Evolutionary conservation across 2,797 vertebrate genomes (phyloP).

Genomic region (Cossypha dichroa): DNA sequence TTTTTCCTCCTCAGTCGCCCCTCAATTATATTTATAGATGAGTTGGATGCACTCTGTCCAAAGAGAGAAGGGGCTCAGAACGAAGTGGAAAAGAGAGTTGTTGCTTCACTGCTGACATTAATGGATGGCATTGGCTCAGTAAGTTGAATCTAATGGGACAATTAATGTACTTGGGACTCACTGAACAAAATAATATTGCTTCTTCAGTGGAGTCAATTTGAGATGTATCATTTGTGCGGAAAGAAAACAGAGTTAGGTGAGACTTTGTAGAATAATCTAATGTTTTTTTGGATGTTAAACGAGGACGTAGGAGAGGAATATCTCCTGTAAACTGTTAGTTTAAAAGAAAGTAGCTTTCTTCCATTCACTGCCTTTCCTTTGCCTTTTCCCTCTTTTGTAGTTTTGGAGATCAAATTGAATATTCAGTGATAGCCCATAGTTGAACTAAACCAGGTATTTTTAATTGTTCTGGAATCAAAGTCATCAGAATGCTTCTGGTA

Average conservation of each 20-base stretch:
- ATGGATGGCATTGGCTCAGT: constrained; percentile 98
- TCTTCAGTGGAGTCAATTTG: neutral
- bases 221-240: neutral
- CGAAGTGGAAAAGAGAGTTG: constrained; percentile 95
- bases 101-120: constrained; percentile 91
- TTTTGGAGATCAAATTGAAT: neutral
- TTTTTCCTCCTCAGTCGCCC: constrained; percentile 76
- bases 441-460: neutral
- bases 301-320: neutral
- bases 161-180: neutral
- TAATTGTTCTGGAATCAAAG: neutral
- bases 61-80: constrained; percentile 92
- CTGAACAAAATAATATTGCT: neutral
- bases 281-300: neutral
- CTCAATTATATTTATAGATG: constrained; percentile 96
- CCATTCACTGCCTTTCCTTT: neutral
- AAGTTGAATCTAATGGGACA: constrained; percentile 58
- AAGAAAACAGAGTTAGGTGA: neutral
- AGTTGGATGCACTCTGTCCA: constrained; percentile 93
- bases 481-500: neutral
- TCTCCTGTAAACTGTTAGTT: neutral
- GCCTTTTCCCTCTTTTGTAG: neutral
- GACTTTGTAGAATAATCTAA: neutral
- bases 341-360: neutral
- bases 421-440: neutral